Percentiles rank a stretch among this genome's conserved stretches.
These are phyloP conservation scores for Thalassophryne amazonica DNA, from an alignment of 2,797 vertebrate species.

Conservation along the genomic window DNA sequence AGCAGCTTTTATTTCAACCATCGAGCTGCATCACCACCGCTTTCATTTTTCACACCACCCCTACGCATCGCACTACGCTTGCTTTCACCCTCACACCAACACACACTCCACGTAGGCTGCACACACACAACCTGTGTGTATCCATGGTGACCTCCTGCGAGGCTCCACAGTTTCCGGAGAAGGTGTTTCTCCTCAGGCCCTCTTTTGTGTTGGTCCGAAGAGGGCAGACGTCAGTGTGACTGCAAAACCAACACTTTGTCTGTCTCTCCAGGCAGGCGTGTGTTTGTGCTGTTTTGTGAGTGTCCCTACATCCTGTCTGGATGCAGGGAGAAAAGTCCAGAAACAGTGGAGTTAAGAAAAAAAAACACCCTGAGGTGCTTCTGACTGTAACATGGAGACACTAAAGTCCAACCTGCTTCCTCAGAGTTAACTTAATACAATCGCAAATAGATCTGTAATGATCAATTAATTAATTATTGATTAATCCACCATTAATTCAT, in stretches of 20 bases:
- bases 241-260: slow-evolving; percentile 13
- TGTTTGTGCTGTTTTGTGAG: slow-evolving; percentile 3
- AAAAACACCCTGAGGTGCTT: slow-evolving; percentile 31
- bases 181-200: slow-evolving; percentile 38
- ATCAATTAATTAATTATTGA: too few relatives aligned
- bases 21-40: slow-evolving; percentile 41
- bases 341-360: slow-evolving; percentile 30
- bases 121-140: slow-evolving; percentile 35
- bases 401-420: slow-evolving; percentile 15
- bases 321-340: slow-evolving; percentile 65
- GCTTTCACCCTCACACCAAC: slow-evolving; percentile 42
- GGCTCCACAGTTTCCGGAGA: slow-evolving; percentile 33
- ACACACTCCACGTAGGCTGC: not conserved
- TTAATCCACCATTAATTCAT: too few relatives aligned
- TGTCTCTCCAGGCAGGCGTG: slow-evolving; percentile 8
- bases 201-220: slow-evolving; percentile 56
- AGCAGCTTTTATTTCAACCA: slow-evolving; percentile 18
- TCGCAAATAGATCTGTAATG: not conserved
- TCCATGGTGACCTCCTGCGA: slow-evolving; percentile 47
- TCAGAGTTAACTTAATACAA: slow-evolving; percentile 43
- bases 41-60: slow-evolving; percentile 42
- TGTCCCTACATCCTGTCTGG: slow-evolving; percentile 17
- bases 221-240: slow-evolving; percentile 28
- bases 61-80: slow-evolving; percentile 52
- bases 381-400: slow-evolving; percentile 17